A percentile compares a stretch with the other conserved stretches of the same genome.
These are phyloP conservation scores for Tetramorium alpestre DNA, from an alignment of 1,140 invertebrate genomes.

Conservation along the genomic window DNA sequence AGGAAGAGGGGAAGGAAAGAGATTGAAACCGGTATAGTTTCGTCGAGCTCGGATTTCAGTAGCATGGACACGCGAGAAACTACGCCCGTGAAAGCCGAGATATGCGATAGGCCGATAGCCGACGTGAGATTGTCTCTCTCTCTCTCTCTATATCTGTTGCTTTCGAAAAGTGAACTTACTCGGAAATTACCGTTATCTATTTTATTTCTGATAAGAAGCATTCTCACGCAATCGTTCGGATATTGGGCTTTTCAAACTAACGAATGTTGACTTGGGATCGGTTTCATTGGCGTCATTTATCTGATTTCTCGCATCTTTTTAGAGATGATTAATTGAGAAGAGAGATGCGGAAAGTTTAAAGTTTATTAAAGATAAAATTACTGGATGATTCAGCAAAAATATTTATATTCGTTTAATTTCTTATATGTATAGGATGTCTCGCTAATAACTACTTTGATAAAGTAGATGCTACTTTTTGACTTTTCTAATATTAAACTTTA, in stretches of 20 bases:
- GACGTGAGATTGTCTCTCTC: background rate
- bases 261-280: background rate
- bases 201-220: background rate
- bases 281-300: background rate
- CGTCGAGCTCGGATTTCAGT: background rate
- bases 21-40: conserved; percentile 27
- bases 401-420: background rate
- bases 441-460: background rate
- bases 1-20: background rate
- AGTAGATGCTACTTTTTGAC: background rate
- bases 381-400: background rate
- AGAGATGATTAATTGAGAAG: background rate
- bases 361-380: background rate
- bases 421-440: background rate
- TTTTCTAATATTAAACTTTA: background rate
- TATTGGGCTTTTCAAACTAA: background rate
- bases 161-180: background rate
- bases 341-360: background rate
- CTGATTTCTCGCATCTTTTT: background rate
- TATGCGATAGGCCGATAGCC: background rate
- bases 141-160: background rate
- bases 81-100: conserved; percentile 12
- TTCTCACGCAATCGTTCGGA: background rate
- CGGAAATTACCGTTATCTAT: background rate
- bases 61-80: background rate